Conservation (phyloP, 2,113 vertebrate genomes). For the Ahaetulla prasina region DNA sequence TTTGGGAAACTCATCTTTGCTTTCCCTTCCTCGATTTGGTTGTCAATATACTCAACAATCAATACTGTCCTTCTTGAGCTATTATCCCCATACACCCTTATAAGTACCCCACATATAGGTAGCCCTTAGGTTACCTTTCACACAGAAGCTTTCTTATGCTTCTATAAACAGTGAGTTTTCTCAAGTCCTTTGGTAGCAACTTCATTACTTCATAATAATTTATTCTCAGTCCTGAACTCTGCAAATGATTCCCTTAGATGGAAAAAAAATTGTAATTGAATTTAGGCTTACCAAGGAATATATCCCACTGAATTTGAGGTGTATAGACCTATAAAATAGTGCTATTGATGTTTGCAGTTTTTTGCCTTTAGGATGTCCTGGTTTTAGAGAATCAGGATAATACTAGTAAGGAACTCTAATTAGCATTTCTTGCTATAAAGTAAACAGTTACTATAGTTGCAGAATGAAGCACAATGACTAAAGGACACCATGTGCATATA, state of each 20-base stretch:
- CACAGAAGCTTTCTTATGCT: not conserved
- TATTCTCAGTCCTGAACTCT: not conserved
- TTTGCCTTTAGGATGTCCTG: not conserved
- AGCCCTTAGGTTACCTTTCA: not conserved
- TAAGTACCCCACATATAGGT: too few relatives aligned
- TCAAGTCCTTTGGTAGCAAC: not conserved
- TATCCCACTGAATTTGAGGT: not conserved
- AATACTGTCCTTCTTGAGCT: not conserved
- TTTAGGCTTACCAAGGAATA: not conserved
- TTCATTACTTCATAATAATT: not conserved
- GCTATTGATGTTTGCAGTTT: not conserved
- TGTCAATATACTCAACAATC: not conserved
- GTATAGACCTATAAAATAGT: not conserved
- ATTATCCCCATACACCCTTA: not conserved
- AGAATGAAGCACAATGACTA: not conserved
- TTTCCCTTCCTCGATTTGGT: not conserved
- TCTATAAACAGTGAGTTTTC: not conserved
- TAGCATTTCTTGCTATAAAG: not conserved
- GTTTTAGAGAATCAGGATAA: not conserved
- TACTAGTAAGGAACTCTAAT: not conserved
- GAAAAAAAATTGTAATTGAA: too few relatives aligned
- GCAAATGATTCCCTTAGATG: not conserved
- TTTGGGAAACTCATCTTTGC: not conserved
- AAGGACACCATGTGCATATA: not conserved
- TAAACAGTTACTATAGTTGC: not conserved